phyloP scores from a whole-genome alignment of 2,888 invertebrate genomes.

The Epirrita christyi region DNA sequence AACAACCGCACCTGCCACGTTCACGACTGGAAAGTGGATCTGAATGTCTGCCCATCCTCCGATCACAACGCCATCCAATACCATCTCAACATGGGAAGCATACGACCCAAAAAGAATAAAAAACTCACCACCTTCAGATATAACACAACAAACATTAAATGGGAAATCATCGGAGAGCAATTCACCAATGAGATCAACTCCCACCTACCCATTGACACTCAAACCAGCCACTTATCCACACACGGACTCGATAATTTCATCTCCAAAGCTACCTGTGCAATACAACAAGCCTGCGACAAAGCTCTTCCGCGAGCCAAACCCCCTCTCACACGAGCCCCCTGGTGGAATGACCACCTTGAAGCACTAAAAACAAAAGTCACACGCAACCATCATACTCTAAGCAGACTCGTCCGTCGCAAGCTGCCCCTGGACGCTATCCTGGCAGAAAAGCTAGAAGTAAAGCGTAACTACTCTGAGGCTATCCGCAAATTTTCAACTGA shows the following conservation, averaged over 20 bases:
- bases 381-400: conserved; percentile 11
- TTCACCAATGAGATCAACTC: not conserved
- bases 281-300: not conserved
- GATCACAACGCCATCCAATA: conserved; percentile 31
- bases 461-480: conserved; percentile 14
- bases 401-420: not conserved
- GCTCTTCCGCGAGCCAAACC: not conserved
- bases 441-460: conserved; percentile 1
- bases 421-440: not conserved
- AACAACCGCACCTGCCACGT: not conserved
- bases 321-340: not conserved
- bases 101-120: not conserved
- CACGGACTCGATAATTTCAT: no score
- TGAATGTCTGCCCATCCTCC: no score
- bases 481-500: conserved; percentile 18
- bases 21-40: conserved; percentile 29
- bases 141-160: not conserved
- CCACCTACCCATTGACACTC: not conserved
- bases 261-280: not conserved
- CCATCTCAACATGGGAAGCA: not conserved
- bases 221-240: not conserved
- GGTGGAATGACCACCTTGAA: conserved; percentile 15
- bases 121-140: no score
- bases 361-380: not conserved
- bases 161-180: not conserved